Evolutionary conservation across 2,888 invertebrate genomes (phyloP).

Genomic region (Imbricaverruca yamaguchii): DNA sequence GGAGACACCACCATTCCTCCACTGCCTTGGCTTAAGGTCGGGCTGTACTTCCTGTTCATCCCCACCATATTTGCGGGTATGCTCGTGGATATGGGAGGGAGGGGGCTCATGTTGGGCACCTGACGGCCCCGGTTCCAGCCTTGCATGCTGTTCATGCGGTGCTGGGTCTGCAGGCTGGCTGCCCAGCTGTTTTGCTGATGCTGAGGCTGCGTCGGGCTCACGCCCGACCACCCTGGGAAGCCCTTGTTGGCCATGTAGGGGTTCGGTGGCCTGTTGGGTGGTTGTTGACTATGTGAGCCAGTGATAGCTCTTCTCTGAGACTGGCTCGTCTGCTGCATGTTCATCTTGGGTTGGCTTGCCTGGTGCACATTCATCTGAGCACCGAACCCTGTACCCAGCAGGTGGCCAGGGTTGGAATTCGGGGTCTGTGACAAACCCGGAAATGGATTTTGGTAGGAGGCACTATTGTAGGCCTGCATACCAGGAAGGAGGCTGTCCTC

Average conservation of each 20-base stretch:
- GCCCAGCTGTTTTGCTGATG: not conserved
- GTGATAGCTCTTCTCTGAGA: conserved; percentile 14
- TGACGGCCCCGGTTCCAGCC: conserved; percentile 8
- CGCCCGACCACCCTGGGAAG: not conserved
- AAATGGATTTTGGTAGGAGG: not conserved
- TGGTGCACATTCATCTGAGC: not conserved
- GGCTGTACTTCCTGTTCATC: conserved; percentile 16
- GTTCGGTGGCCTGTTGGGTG: not conserved
- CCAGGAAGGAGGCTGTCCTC: not conserved
- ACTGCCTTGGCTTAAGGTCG: not conserved
- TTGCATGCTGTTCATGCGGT: not conserved
- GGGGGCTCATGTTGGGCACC: not conserved
- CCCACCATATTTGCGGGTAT: not conserved
- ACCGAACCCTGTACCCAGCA: not conserved
- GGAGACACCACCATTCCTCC: conserved; percentile 11
- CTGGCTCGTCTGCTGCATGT: not conserved
- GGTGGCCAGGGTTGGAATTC: not conserved
- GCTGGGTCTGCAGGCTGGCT: not conserved
- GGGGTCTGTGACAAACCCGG: not conserved
- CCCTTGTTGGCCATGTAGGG: not conserved
- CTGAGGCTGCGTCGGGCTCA: not conserved
- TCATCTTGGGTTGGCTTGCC: not conserved
- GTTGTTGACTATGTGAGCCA: conserved; percentile 2
- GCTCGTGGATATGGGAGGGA: not conserved
- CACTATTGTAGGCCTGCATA: not conserved